Conservation (phyloP, 2,797 vertebrate genomes). For the Parauchenoglanis punctatus region DNA sequence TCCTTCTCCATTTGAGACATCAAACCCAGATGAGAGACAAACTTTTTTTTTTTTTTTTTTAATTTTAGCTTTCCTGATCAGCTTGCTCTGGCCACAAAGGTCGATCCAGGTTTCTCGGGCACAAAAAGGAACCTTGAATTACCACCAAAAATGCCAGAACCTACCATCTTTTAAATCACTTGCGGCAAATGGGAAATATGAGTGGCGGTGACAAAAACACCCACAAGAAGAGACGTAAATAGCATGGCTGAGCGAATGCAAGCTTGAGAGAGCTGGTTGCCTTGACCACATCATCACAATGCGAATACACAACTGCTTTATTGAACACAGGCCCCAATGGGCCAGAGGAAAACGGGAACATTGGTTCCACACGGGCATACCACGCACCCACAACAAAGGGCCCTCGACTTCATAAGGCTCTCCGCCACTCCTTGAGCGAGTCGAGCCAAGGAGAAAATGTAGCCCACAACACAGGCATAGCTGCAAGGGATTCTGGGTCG, state of each 20-base stretch:
- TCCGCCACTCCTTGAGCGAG: slow-evolving; percentile 57
- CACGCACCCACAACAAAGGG: slow-evolving; percentile 89
- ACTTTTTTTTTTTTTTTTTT: slow-evolving; percentile 48
- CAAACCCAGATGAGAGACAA: slow-evolving; percentile 50
- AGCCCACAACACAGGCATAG: slow-evolving; percentile 62
- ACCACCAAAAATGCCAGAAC: slow-evolving; percentile 61
- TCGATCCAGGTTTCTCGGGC: slow-evolving; percentile 58
- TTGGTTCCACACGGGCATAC: slow-evolving; percentile 85
- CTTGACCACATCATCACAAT: slow-evolving; percentile 93
- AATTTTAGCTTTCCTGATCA: slow-evolving; percentile 54
- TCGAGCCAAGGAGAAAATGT: slow-evolving; percentile 66
- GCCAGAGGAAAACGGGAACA: slow-evolving; percentile 78
- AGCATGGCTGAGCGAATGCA: slow-evolving; percentile 85
- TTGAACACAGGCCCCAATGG: slow-evolving; percentile 89
- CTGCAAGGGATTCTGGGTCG: slow-evolving; percentile 51
- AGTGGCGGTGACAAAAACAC: slow-evolving; percentile 68
- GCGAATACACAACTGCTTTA: slow-evolving; percentile 88
- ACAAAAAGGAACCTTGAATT: slow-evolving; percentile 59
- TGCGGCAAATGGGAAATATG: slow-evolving; percentile 66
- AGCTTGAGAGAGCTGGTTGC: slow-evolving; percentile 85
- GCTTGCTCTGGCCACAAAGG: slow-evolving; percentile 39
- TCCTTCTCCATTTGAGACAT: slow-evolving; percentile 34
- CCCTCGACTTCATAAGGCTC: slow-evolving; percentile 63
- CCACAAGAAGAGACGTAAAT: slow-evolving; percentile 70
- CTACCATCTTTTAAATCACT: slow-evolving; percentile 62